phyloP scores from a whole-genome alignment of 2,888 invertebrate genomes.

The Baronia brevicornis region DNA sequence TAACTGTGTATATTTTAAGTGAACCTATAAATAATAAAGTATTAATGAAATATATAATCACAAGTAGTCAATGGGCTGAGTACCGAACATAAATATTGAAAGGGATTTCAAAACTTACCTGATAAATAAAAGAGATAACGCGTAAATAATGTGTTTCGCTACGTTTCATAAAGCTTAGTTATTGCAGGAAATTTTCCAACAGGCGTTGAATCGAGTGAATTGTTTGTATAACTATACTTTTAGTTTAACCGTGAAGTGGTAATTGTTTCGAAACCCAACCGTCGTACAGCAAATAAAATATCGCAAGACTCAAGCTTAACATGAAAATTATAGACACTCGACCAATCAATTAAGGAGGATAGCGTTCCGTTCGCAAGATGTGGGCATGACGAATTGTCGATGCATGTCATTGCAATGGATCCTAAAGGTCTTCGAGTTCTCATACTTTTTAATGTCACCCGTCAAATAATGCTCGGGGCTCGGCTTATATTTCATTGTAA shows the following conservation, averaged over 20 bases:
- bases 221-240: background rate
- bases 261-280: constrained; percentile 2
- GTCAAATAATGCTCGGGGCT: constrained; percentile 46
- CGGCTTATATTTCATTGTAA: constrained; percentile 25
- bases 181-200: constrained; percentile 7
- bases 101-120: constrained; percentile 9
- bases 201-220: constrained; percentile 9
- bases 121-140: constrained; percentile 11
- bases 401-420: constrained; percentile 41
- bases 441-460: constrained; percentile 70
- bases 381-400: constrained; percentile 31
- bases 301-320: constrained; percentile 1
- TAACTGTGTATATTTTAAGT: no score
- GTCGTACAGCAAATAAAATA: background rate
- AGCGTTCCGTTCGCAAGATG: no score
- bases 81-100: constrained; percentile 6
- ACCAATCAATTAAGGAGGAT: constrained; percentile 6
- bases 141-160: constrained; percentile 20
- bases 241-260: constrained; percentile 1
- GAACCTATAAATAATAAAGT: background rate
- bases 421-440: constrained; percentile 64
- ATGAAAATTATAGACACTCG: constrained; percentile 1
- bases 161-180: constrained; percentile 14
- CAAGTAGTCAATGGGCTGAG: constrained; percentile 1
- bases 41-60: constrained; percentile 7